Base-by-base conservation (phyloP, 2,113 vertebrate genomes). In the Nematolebias whitei region DNA sequence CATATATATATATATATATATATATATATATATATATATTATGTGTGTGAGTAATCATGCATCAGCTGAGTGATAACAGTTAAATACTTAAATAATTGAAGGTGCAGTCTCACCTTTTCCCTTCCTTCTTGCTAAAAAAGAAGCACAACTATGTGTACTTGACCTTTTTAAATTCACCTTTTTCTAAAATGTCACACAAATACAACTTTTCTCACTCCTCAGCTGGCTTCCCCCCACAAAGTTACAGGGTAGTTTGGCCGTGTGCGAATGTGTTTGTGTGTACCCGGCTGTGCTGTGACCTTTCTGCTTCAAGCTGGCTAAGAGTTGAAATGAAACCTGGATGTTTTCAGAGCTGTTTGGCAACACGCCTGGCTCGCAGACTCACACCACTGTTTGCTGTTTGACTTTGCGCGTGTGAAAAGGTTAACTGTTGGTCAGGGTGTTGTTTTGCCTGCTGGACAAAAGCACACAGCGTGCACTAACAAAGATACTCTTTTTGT, bases 361-460 rank as follows among this genome's bases (percentile, higher is more conserved):
- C 74, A 57, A n/a, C 72, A 44, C 24, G 16, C 56, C 61, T 20
- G 44, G 45, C 64, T 39, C 58, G 13, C 6, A 54, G 48, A 57
- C 41, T 64, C 54, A 52, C 40, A 49, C 12, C 4, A 43, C 45
- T 45, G 60, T 73, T 65, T 52, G 48, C 63, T 56, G 64, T 73
- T 68, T 77, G 73, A 80, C 80, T 82, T 84, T 76, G 74, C 56
- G 48, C 43, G 47, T 71, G 65, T 52, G 24, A 80, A n/a, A 84
- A 84, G 80, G 81, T 80, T 80, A 84, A 84, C 74, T 65, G 57
- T 67, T 85, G 61, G 73, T 85, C 83, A 61, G 48, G 62, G 72
- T 71, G 64, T 70, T 3, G 2, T 74, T 78, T 58, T 77, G 67
- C 59, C 68, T 1, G 0, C 45, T 19, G 54, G 57, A 75, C 43